phyloP scores from a whole-genome alignment of 2,797 vertebrate genomes.

The Jordanella pulchra region DNA sequence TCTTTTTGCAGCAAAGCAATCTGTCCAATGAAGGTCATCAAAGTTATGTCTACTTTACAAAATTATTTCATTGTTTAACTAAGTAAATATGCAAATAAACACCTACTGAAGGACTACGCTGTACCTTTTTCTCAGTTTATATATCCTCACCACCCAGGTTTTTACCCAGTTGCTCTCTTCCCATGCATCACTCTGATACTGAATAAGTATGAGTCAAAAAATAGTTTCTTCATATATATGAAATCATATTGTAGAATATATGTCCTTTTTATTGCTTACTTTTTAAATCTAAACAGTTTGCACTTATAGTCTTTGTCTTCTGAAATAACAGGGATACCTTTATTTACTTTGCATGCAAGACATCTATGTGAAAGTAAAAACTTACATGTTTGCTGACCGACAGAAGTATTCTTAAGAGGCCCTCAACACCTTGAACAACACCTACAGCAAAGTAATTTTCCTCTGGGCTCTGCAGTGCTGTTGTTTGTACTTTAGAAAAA shows the following conservation, averaged over 20 bases:
- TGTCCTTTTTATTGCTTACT: neutral
- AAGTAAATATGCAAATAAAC: neutral
- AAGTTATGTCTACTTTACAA: neutral
- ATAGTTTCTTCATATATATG: neutral
- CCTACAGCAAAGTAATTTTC: slow-evolving; percentile 45
- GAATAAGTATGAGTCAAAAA: neutral
- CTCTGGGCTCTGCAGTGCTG: slow-evolving; percentile 40
- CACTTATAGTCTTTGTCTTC: neutral
- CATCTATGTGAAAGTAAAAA: neutral
- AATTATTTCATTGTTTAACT: neutral
- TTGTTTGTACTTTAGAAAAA: slow-evolving; percentile 56
- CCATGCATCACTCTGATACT: neutral
- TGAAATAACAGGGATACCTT: neutral
- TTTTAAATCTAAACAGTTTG: neutral
- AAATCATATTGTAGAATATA: neutral
- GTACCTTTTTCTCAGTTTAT: neutral
- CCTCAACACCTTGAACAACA: slow-evolving; percentile 47
- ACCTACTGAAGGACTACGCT: neutral
- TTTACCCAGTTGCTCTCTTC: too few species aligned
- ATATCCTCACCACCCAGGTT: neutral
- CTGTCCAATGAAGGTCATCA: neutral
- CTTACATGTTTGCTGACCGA: slow-evolving; percentile 1
- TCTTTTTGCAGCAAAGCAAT: neutral
- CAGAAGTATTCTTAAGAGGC: slow-evolving; percentile 17
- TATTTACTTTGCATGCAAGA: neutral